Conservation (phyloP, 2,888 invertebrate genomes). For the Leptopilina drosophilae region DNA sequence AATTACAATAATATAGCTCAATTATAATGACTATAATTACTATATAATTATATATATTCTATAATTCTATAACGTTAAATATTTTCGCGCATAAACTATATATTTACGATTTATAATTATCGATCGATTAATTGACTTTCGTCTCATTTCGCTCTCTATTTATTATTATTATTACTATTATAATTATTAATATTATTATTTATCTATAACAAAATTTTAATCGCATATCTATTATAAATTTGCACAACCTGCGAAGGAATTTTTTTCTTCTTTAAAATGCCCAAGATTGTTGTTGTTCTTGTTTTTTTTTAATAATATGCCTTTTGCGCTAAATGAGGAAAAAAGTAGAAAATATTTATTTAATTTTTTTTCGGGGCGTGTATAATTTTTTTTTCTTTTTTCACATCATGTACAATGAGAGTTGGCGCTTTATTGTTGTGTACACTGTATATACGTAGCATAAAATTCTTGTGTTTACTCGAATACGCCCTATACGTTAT, state of each 20-base stretch:
- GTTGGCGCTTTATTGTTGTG: neutral
- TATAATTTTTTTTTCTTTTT: neutral
- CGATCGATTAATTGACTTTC: constrained; percentile 39
- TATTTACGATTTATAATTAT: constrained; percentile 20
- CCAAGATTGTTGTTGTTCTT: neutral
- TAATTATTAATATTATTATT: neutral
- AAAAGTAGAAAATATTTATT: constrained; percentile 1
- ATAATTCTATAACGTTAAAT: neutral
- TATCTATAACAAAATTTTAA: constrained; percentile 24
- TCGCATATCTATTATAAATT: neutral
- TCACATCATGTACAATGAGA: neutral
- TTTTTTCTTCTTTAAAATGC: neutral
- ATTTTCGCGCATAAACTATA: constrained; percentile 9
- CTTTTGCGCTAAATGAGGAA: neutral
- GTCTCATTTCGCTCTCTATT: constrained; percentile 15
- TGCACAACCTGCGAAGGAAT: constrained; percentile 2
- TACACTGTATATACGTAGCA: constrained; percentile 2
- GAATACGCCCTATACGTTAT: constrained; percentile 17
- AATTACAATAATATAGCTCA: too few relatives aligned
- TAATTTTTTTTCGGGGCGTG: neutral
- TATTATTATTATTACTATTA: neutral
- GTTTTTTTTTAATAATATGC: neutral
- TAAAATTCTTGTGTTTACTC: constrained; percentile 26
- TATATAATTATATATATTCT: neutral
- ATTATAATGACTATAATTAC: too few relatives aligned